Base-by-base conservation (phyloP, 2,113 vertebrate genomes). In the Lethenteron camtschaticum region DNA sequence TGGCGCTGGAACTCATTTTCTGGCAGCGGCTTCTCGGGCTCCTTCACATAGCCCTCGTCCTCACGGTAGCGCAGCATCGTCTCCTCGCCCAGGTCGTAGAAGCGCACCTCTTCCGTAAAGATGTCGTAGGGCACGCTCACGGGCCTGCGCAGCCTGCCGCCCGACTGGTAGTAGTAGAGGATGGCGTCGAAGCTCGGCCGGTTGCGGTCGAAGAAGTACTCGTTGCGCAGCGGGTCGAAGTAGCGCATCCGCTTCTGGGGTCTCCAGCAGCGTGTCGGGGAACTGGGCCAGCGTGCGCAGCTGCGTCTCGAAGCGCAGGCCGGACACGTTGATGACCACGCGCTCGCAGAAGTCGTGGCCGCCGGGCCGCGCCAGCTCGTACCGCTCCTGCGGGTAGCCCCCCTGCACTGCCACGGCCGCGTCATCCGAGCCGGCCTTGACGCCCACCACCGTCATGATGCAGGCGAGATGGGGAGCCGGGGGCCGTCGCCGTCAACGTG, bases 1-100 rank as follows among this genome's bases (percentile, higher is more conserved):
- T 96, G 94, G 77, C 90, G 87, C 81, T 99, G 94, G 74, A 91
- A 99, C 78, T 96, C 94, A 0, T 99, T 99, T 74, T 96, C 92
- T 0, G 94, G 92, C 75, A 96, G 77, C 0, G 87, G 88, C 10
- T 89, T 84, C 71, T 96, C 94, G 73, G 95, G 89, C 73, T 99
- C 94, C 73, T 95, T 96, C 75, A 99, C 95, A 77, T 91, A 99
- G 73, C 94, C 94, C 79, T 99, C 92, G 56, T 99, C 94, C 75
- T 99, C 92, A 70, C 94, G 81, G 71, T 96, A 99, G 77, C 95
- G 95, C 80, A 96, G 91, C 81, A 96, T 96, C 0, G 94, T 91
- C 75, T 99, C 94, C 76, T 99, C 94, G 7, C 94, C 94, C 73
- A 99, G 79, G 74, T 99, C 92, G 24, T 99, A 99, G 78, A 99